Base-by-base conservation (phyloP, 2,113 vertebrate genomes). In the Rattus rattus region DNA sequence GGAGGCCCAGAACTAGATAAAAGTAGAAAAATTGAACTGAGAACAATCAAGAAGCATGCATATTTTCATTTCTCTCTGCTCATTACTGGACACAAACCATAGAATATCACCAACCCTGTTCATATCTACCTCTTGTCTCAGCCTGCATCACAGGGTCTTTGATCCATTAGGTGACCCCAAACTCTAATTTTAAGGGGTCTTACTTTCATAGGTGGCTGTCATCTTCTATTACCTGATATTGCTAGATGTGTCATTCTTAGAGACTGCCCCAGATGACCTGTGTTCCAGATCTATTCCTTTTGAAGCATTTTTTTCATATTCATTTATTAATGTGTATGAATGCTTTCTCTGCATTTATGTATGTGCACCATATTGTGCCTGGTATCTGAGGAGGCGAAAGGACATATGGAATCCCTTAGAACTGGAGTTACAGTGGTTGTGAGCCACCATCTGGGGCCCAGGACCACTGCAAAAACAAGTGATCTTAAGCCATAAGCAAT, bases 201-300 rank as follows among this genome's bases (percentile, higher is more conserved):
- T 24, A 70, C 47, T 28, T 39, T 22, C 65, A 14, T 72, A 65
- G 54, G 24, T 65, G 72, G 8, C 47, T 86, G 5, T 75, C 79
- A 30, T 87, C 28, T 87, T 79, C 61, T 56, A 65, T 76, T n/a
- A 22, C 88, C 61, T 56, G 76, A 72, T 88, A 81, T 87, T 81
- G 65, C 26, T 33, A 56, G 8, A 61, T 61, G 43, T 61, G 8
- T 2, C 59, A 59, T 92, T 92, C 69, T 76, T 59, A 67, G 43
- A 9, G 75, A 97, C 26, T 59, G 14, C 39, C n/a, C 92, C 92
- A 95, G 36, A 81, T 81, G 16, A 26, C n/a, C 59, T 94, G 70
- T 95, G 54, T 91, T 91, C 22, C 94, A 85, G 61, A 72, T 30
- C 72, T n/a, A 67, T n/a, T 86, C 47, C 77, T 30, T 56, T 20